Base-by-base conservation (phyloP, 2,888 invertebrate genomes). In the Pherbina coryleti region DNA sequence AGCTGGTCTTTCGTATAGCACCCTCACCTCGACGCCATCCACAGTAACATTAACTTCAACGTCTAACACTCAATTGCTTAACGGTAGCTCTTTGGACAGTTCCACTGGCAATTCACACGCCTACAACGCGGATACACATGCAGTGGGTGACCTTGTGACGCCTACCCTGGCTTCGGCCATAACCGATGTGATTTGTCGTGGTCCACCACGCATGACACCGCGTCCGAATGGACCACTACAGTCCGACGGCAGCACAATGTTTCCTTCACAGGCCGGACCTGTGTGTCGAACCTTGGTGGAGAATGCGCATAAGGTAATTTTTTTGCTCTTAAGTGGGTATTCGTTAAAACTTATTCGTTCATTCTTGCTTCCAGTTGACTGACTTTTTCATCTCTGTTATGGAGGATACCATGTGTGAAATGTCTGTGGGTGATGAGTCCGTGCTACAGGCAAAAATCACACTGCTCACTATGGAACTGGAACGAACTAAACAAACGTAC, bases 371-470 rank as follows among this genome's bases (percentile, higher is more conserved):
- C 69, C 86, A 94, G 93, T 88, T 94, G 82, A 91, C 92, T 34
- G 94, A 94, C 82, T 93, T 93, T 87, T 94, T 95, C 88, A 92
- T 94, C 60, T 91, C 92, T 0, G 91, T 94, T 71, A 89, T 96
- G 78, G 92, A 93, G 84, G 95, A 95, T 77, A 92, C 93, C 0
- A 84, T 94, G 44, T 91, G 91, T 73, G 94, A 93, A 84, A 84
- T 95, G 82, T 91, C 93, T 0, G 91, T 91, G 44, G 91, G 91
- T 1, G 89, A 86, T 0, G 82, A 84, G 9, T 79, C 80, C n/a
- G 90, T 89, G 75, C 62, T 85, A 22, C 92, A 93, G 84, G 92
- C 94, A 0, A 92, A 92, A 55, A 89, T 93, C 74, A 91, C 93
- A 31, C 87, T 91, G 4, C 87, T 95, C 5, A 92, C 92, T 82